Base-by-base conservation (phyloP, 1,140 invertebrate genomes). In the Pteromalus puparum region DNA sequence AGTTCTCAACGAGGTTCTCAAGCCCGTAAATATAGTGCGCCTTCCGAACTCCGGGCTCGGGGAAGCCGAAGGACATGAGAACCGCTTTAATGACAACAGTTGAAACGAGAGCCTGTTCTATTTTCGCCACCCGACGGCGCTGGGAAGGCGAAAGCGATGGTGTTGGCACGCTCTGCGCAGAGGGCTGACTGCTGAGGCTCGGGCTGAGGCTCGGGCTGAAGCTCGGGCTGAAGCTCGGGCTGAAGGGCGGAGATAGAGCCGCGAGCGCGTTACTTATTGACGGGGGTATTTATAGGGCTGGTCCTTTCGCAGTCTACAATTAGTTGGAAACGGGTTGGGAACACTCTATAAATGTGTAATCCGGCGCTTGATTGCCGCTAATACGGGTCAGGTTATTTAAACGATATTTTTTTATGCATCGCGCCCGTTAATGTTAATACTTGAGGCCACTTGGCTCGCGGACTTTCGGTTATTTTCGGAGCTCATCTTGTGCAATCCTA, bases 371-470 rank as follows among this genome's bases (percentile, higher is more conserved):
- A 75, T 75, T 38, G 2, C 6, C 73, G 38, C 18, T 75, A 42
- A 75, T 75, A 75, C 13, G 18, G 24, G 38, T n/a, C 34, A 46
- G 38, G 38, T 75, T 75, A 75, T 75, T 75, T 46, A 75, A 42
- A 42, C 34, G 38, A 46, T 75, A 34, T 73, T 73, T 73, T 75
- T 38, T 42, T 42, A 42, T 24, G 38, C 21, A 42, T 42, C 34
- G 21, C 18, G 4, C 0, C 21, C 6, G 18, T 75, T 42, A 42
- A 75, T 75, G 18, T 75, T 42, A 42, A 75, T 75, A 46, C 38
- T 75, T 26, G 24, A 75, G 10, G 2, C 18, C 73, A 42, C 6
- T 46, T 12, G 18, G 21, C 46, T 24, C 46, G 24, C 38, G 34
- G 48, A 46, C 46, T 42, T 75, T 42, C 38, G 34, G 48, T 28